A percentile compares a stretch with the other conserved stretches of the same genome.
Evolutionary conservation across 2,113 vertebrate genomes (phyloP).

Genomic region (Catharus bicknelli): DNA sequence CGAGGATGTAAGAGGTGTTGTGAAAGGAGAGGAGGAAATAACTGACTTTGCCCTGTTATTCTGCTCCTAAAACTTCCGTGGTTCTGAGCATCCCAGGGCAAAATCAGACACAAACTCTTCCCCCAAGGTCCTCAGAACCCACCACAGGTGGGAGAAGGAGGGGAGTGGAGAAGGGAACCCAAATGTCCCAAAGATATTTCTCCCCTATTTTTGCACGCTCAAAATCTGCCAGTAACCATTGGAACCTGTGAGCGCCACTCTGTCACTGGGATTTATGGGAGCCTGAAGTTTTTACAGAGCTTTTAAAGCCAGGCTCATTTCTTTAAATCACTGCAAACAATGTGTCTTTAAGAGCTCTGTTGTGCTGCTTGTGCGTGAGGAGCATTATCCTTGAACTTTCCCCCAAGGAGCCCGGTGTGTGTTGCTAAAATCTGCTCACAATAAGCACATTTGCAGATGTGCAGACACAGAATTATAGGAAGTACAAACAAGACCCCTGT

Average conservation of each 20-base stretch:
- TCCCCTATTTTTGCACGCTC: background rate
- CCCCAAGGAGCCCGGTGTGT: background rate
- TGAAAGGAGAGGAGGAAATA: fast-evolving
- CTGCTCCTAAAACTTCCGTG: background rate
- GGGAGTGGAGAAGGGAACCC: background rate
- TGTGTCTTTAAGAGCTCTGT: background rate
- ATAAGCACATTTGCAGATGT: background rate
- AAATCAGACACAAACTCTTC: background rate
- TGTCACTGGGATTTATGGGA: background rate
- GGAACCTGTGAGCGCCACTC: background rate
- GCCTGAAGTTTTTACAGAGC: background rate
- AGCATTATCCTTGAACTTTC: background rate
- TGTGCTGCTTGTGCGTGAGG: background rate
- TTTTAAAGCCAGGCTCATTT: background rate
- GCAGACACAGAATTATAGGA: background rate
- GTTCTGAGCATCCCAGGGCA: background rate
- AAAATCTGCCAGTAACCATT: background rate
- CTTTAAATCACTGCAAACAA: background rate
- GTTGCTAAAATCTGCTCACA: background rate
- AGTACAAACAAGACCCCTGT: background rate
- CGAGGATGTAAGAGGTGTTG: no score
- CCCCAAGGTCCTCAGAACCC: fast-evolving
- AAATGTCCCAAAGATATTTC: background rate
- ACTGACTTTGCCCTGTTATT: fast-evolving
- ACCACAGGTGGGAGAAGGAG: fast-evolving